phyloP scores from a whole-genome alignment of 2,888 invertebrate species.

The Agrilus mali region DNA sequence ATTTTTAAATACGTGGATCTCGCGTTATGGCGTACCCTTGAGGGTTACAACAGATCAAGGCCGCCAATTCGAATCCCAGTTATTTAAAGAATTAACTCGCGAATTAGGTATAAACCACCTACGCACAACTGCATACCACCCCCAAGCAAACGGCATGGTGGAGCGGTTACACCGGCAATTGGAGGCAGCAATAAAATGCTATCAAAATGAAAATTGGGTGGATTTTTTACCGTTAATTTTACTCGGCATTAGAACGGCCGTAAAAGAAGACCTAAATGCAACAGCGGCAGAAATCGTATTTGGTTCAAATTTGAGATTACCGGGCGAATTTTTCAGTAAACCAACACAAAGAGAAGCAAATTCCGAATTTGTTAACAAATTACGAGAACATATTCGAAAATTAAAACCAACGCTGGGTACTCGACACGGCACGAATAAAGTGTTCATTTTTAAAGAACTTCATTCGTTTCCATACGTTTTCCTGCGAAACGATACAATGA shows the following conservation, averaged over 20 bases:
- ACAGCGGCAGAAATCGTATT: constrained; percentile 23
- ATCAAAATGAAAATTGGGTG: constrained; percentile 15
- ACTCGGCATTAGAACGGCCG: constrained; percentile 19
- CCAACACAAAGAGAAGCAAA: not conserved
- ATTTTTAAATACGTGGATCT: constrained; percentile 27
- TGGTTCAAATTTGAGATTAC: constrained; percentile 19
- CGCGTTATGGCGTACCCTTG: constrained; percentile 28
- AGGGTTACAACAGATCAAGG: constrained; percentile 23
- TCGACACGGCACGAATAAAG: too few relatives aligned
- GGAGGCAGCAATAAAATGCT: constrained; percentile 25
- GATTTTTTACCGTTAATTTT: constrained; percentile 21
- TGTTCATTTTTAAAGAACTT: not conserved
- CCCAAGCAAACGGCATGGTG: constrained; percentile 28
- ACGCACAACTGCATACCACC: constrained; percentile 24
- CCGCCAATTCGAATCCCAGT: constrained; percentile 20
- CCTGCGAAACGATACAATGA: constrained; percentile 13
- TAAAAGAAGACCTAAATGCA: constrained; percentile 20
- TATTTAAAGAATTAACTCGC: constrained; percentile 16
- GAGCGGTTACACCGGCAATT: constrained; percentile 29
- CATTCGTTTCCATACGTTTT: constrained; percentile 14
- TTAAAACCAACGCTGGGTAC: too few relatives aligned
- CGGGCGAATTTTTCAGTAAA: constrained; percentile 12
- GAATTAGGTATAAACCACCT: constrained; percentile 15
- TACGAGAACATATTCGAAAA: too few relatives aligned
- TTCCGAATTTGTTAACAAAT: too few relatives aligned